Conservation (phyloP, 2,113 vertebrate genomes). For the Pseudopipra pipra region DNA sequence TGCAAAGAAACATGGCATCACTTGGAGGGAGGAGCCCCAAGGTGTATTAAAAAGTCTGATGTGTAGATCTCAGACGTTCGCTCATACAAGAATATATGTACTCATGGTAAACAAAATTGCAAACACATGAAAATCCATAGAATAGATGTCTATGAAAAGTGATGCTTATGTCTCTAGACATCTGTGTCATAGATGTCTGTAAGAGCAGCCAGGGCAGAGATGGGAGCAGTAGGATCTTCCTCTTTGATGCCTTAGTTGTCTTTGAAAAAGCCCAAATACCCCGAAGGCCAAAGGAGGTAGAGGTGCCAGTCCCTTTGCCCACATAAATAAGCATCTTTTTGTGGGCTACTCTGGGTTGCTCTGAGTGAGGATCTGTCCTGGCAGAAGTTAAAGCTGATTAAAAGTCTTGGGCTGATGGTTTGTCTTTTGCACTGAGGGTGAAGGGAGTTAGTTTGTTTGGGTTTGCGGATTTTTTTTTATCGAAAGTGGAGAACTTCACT, state of each 20-base stretch:
- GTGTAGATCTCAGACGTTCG: background rate
- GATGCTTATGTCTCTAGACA: background rate
- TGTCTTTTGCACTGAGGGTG: background rate
- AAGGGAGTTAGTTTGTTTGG: background rate
- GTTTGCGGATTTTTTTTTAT: background rate
- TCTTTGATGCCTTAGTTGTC: background rate
- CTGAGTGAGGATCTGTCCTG: background rate
- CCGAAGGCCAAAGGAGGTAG: background rate
- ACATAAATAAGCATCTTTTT: background rate
- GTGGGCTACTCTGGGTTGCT: background rate
- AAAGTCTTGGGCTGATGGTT: background rate
- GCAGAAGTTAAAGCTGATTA: background rate
- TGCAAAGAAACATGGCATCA: background rate
- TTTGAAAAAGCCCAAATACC: background rate
- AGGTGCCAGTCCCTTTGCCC: background rate
- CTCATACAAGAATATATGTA: background rate
- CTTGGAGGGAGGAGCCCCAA: background rate
- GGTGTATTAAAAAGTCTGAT: background rate
- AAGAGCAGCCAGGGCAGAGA: background rate
- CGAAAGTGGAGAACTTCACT: background rate
- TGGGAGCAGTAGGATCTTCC: background rate
- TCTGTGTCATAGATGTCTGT: background rate
- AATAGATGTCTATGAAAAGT: background rate
- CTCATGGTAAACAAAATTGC: background rate
- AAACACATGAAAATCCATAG: background rate